phyloP scores from a whole-genome alignment of 1,140 invertebrate genomes.

The Lepidurus packardi region DNA sequence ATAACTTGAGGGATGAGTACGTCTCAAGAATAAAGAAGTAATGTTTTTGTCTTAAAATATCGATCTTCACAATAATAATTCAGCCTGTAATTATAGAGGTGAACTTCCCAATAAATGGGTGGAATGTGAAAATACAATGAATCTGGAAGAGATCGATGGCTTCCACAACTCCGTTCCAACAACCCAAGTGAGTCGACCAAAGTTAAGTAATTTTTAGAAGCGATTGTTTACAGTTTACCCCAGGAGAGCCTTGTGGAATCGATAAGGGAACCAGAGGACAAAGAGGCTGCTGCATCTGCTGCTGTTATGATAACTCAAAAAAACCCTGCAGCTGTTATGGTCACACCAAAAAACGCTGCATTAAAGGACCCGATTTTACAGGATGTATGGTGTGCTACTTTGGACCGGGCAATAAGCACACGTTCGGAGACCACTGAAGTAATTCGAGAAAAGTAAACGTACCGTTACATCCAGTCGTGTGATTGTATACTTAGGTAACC shows the following conservation, averaged over 20 bases:
- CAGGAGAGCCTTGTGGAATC: not conserved
- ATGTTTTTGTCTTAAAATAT: not conserved
- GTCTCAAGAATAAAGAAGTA: slow-evolving; percentile 6
- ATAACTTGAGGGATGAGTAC: not conserved
- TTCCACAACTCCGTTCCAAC: not conserved
- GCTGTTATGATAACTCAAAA: no score
- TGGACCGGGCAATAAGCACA: no score
- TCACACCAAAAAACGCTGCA: no score
- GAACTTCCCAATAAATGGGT: slow-evolving; percentile 5
- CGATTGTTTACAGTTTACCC: not conserved
- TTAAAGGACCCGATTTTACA: no score
- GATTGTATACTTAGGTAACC: no score
- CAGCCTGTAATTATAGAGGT: not conserved
- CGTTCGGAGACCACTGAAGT: no score
- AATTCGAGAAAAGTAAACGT: no score
- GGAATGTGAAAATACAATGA: not conserved
- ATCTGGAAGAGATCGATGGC: slow-evolving; percentile 4
- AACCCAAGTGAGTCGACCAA: slow-evolving; percentile 4
- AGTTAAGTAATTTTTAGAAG: not conserved
- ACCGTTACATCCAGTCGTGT: no score
- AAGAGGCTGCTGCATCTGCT: not conserved
- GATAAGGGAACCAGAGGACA: not conserved
- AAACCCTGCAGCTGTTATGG: not conserved
- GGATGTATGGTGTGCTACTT: no score
- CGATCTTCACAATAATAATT: not conserved